Evolutionary conservation across 2,797 vertebrate genomes (phyloP).

Genomic region (Gambelia wislizenii): DNA sequence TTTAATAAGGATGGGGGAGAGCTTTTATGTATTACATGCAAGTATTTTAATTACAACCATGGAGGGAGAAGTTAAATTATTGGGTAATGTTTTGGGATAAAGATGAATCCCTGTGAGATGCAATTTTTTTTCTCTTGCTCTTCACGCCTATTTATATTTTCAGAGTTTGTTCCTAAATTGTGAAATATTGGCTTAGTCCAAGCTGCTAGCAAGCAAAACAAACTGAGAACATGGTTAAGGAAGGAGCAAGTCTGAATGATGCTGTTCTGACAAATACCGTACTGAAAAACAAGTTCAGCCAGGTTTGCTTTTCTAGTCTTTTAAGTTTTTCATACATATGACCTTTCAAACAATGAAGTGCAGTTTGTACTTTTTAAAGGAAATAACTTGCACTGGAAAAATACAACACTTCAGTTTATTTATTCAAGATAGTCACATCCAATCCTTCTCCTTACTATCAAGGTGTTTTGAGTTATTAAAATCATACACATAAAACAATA

Average conservation of each 20-base stretch:
- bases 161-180: conserved; percentile 65
- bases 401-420: neutral
- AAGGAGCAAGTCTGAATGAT: conserved; percentile 77
- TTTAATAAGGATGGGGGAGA: neutral
- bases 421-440: neutral
- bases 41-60: conserved; percentile 78
- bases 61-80: conserved; percentile 68
- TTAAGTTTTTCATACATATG: conserved; percentile 58
- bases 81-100: conserved; percentile 78
- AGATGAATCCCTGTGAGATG: conserved; percentile 71
- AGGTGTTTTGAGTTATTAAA: neutral
- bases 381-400: conserved; percentile 43
- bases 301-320: conserved; percentile 62
- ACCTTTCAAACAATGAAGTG: conserved; percentile 48
- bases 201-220: conserved; percentile 72
- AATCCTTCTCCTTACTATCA: neutral
- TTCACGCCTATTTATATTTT: conserved; percentile 71
- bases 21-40: conserved; percentile 45
- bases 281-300: conserved; percentile 79
- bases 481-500: neutral
- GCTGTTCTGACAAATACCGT: conserved; percentile 76
- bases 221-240: conserved; percentile 78
- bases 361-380: conserved; percentile 50
- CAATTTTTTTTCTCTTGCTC: conserved; percentile 71
- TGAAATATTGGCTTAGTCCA: conserved; percentile 75